Evolutionary conservation across 2,888 invertebrate genomes (phyloP).

Genomic region (Lasioglossum lativentre): DNA sequence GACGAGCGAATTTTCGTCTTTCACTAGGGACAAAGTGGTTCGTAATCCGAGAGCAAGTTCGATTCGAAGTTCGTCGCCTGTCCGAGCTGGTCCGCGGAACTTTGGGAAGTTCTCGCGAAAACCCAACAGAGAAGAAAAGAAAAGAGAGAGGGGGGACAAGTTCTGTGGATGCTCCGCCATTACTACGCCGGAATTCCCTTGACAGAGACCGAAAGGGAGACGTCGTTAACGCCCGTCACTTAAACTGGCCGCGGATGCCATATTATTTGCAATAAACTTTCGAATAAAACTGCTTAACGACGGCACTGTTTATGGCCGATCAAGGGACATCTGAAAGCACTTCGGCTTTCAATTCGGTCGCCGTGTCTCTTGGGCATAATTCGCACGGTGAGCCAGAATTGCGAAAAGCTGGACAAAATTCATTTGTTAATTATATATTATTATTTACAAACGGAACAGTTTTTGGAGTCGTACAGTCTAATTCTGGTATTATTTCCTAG

Average conservation of each 20-base stretch:
- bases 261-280: neutral
- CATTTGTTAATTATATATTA: neutral
- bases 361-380: neutral
- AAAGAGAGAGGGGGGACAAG: neutral
- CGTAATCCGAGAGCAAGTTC: slow-evolving; percentile 3
- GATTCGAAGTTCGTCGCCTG: slow-evolving; percentile 23
- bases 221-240: slow-evolving; percentile 12
- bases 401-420: neutral
- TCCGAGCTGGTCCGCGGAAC: slow-evolving; percentile 3
- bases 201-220: neutral
- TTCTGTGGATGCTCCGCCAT: slow-evolving; percentile 5
- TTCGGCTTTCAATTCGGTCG: neutral
- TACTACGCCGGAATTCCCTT: slow-evolving; percentile 18
- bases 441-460: neutral
- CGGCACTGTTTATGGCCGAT: neutral
- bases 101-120: slow-evolving; percentile 4
- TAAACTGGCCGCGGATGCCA: neutral
- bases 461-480: neutral
- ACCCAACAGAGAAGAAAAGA: neutral
- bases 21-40: neutral
- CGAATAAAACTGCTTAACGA: neutral
- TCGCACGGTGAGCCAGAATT: neutral
- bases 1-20: neutral
- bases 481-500: too few species aligned
- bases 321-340: neutral